phyloP scores from a whole-genome alignment of 2,797 vertebrate species.

The Centropyge bicolor region DNA sequence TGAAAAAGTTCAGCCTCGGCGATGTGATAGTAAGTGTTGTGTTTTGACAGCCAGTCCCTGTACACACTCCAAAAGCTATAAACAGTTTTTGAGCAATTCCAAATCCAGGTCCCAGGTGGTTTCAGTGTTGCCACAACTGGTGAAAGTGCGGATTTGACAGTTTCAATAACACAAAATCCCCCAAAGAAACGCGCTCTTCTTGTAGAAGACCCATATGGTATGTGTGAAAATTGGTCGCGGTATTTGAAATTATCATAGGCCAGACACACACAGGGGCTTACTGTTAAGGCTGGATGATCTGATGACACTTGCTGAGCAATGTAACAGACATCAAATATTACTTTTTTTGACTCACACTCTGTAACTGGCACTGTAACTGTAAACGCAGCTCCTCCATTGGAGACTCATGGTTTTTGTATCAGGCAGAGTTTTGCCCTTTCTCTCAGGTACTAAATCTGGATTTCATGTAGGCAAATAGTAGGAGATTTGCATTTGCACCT shows the following conservation, averaged over 20 bases:
- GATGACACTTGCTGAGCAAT: not conserved
- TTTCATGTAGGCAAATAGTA: not conserved
- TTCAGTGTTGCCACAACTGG: constrained; percentile 29
- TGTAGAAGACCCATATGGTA: not conserved
- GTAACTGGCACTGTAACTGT: not conserved
- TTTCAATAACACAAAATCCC: constrained; percentile 27
- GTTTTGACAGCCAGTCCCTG: constrained; percentile 62
- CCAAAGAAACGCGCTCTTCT: constrained; percentile 10
- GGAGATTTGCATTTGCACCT: no score
- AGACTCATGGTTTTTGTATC: not conserved
- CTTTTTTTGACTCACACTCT: not conserved
- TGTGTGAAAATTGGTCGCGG: not conserved
- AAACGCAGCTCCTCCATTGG: not conserved
- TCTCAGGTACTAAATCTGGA: not conserved
- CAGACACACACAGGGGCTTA: not conserved
- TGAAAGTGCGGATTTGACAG: constrained; percentile 45
- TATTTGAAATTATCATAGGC: constrained; percentile 2
- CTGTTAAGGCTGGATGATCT: not conserved
- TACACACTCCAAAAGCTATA: constrained; percentile 40
- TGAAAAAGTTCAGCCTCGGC: constrained; percentile 34
- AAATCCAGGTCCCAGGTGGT: constrained; percentile 37
- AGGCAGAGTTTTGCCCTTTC: not conserved
- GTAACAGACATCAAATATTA: not conserved
- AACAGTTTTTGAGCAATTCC: constrained; percentile 34
- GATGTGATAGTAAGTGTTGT: constrained; percentile 39